Evolutionary conservation across 2,113 vertebrate genomes (phyloP).

Genomic region (Petaurus breviceps): DNA sequence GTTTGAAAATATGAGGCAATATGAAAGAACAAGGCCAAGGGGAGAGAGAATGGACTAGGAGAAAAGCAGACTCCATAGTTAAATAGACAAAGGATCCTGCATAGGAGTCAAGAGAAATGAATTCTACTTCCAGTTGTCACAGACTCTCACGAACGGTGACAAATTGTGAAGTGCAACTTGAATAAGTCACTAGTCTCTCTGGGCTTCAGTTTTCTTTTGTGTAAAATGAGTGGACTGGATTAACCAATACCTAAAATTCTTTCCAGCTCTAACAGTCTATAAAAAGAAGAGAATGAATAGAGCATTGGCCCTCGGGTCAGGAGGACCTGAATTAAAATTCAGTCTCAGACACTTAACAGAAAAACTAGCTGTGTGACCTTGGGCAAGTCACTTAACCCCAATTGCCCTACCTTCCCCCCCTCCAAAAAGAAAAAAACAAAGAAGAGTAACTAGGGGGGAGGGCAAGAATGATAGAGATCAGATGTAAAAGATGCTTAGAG

Average conservation of each 20-base stretch:
- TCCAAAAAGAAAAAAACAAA: not conserved
- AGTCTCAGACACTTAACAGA: too few relatives aligned
- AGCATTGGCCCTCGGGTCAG: too few relatives aligned
- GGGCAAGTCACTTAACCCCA: too few relatives aligned
- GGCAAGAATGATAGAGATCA: not conserved
- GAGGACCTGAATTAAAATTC: too few relatives aligned
- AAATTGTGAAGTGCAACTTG: not conserved
- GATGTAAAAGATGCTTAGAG: not conserved
- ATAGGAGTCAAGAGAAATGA: not conserved
- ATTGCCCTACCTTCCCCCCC: too few relatives aligned
- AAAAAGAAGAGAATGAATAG: not conserved
- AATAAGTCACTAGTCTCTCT: not conserved
- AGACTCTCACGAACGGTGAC: not conserved
- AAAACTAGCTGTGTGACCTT: too few relatives aligned
- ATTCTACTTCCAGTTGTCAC: not conserved
- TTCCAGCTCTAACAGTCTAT: not conserved
- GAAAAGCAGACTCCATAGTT: not conserved
- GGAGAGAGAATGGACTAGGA: not conserved
- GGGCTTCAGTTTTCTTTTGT: not conserved
- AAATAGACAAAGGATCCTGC: not conserved
- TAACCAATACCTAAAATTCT: not conserved
- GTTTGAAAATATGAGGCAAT: not conserved
- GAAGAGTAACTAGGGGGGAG: not conserved
- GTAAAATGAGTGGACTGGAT: not conserved
- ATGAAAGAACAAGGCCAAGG: not conserved